Base-by-base conservation (phyloP, 2,113 vertebrate species). In the Archocentrus centrarchus region DNA sequence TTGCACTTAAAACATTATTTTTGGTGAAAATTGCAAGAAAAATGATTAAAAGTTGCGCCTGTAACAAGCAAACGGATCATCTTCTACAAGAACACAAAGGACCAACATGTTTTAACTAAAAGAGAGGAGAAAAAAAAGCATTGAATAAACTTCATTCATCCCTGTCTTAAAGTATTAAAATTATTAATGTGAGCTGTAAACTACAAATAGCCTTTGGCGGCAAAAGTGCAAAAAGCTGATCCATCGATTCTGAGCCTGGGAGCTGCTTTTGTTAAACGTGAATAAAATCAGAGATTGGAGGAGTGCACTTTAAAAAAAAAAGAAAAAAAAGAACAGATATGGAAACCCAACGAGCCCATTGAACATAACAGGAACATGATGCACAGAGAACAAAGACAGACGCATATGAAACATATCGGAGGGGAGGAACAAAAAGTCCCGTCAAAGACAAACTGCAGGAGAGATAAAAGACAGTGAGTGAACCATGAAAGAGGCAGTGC, bases 261-360 rank as follows among this genome's bases (percentile, higher is more conserved):
- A 89, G 63, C 63, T 75, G 79, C 24, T 77, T 82, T 59, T 53
- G 59, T 62, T 70, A 4, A 77, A 55, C 75, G 59, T 7, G 30
- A 87, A 60, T 87, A 39, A 84, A 87, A 86, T 63, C 87, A 84
- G 88, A 93, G 88, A 94, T 92, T 91, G 89, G 86, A 92, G 87
- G 88, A 92, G 87, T 70, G 37, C 20, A 37, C 59, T 80, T 68
- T 77, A 73, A 76, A 83, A 64, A 20, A 77, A 3, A 68, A 59
- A 82, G 57, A 17, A 14, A 30, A 14, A 30, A 1, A 6, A 62
- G 80, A 75, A 86, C 59, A 88, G 22, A 85, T 15, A 87, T 82
- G 76, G 75, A 77, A 90, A 85, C 61, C 82, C 75, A 39, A 77
- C 70, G 68, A 75, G 57, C 78, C 81, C 39, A 1, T 70, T 5